Percentiles rank a stretch among this genome's conserved stretches.
Conservation (phyloP, 2,113 vertebrate genomes). For the Balaeniceps rex region DNA sequence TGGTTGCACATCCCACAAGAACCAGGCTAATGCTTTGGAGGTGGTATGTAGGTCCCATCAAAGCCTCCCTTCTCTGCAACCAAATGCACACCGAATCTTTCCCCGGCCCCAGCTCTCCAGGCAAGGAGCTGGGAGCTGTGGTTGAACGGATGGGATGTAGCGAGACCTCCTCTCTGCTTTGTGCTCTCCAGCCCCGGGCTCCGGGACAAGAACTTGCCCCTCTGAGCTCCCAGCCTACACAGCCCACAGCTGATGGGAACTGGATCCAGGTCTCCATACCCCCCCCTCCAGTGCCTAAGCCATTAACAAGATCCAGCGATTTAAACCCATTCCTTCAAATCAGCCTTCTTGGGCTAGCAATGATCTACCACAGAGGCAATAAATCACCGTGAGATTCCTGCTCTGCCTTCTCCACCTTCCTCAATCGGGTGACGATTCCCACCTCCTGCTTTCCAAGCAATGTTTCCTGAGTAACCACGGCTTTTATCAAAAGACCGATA, state of each 20-base stretch:
- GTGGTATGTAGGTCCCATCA: not conserved
- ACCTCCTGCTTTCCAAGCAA: not conserved
- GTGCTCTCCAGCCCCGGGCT: not conserved
- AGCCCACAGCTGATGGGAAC: not conserved
- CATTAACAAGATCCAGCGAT: not conserved
- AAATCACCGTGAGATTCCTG: not conserved
- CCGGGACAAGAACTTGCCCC: not conserved
- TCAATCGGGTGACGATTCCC: not conserved
- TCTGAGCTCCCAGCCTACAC: not conserved
- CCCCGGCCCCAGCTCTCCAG: accelerated
- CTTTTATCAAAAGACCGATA: not conserved
- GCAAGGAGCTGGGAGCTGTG: not conserved
- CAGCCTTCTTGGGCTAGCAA: not conserved
- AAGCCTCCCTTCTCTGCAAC: not conserved
- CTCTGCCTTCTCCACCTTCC: not conserved
- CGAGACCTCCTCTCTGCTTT: accelerated
- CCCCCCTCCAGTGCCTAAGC: not conserved
- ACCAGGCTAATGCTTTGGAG: not conserved
- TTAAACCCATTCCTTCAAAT: not conserved
- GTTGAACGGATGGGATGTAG: not conserved
- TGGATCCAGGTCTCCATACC: not conserved
- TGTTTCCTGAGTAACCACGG: not conserved
- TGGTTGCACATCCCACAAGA: not conserved
- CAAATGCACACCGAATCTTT: not conserved
- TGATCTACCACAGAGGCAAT: not conserved